phyloP scores from a whole-genome alignment of 2,888 invertebrate species.

The Drosophila neotestacea region DNA sequence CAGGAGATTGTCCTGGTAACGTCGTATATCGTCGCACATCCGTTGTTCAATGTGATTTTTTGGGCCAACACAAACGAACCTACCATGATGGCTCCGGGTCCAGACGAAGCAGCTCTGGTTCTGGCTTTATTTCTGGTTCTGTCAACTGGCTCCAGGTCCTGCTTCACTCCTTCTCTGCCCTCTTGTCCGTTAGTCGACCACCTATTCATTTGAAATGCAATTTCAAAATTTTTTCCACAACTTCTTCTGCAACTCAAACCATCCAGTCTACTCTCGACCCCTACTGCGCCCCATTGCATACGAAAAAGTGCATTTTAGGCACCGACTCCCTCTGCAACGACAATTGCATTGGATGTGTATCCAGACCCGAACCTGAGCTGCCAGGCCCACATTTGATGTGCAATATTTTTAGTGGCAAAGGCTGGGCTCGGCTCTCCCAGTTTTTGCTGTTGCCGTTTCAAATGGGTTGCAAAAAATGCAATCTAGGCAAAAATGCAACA shows the following conservation, averaged over 20 bases:
- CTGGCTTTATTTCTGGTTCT: constrained; percentile 13
- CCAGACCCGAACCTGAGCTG: constrained; percentile 31
- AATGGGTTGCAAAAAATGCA: constrained; percentile 79
- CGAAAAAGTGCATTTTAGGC: constrained; percentile 82
- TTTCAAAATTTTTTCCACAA: constrained; percentile 76
- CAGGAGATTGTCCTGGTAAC: constrained; percentile 55
- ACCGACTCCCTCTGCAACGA: constrained; percentile 39
- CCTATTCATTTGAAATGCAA: constrained; percentile 82
- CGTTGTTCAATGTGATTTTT: constrained; percentile 71
- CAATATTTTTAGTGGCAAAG: constrained; percentile 62
- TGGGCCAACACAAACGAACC: constrained; percentile 52
- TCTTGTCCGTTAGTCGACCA: constrained; percentile 24
- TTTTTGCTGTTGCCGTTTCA: constrained; percentile 57
- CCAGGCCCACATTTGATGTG: constrained; percentile 54
- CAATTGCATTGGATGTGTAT: constrained; percentile 45
- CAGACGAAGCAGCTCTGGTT: constrained; percentile 9
- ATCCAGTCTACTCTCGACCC: constrained; percentile 13
- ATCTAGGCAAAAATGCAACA: constrained; percentile 82
- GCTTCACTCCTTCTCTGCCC: constrained; percentile 17
- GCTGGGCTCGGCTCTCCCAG: constrained; percentile 9
- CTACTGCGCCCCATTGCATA: constrained; percentile 32
- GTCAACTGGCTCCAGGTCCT: constrained; percentile 20
- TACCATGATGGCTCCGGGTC: constrained; percentile 41
- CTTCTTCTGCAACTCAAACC: constrained; percentile 62
- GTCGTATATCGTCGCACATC: constrained; percentile 75